Conservation (phyloP, 2,113 vertebrate genomes). For the Ariopsis seemanni region DNA sequence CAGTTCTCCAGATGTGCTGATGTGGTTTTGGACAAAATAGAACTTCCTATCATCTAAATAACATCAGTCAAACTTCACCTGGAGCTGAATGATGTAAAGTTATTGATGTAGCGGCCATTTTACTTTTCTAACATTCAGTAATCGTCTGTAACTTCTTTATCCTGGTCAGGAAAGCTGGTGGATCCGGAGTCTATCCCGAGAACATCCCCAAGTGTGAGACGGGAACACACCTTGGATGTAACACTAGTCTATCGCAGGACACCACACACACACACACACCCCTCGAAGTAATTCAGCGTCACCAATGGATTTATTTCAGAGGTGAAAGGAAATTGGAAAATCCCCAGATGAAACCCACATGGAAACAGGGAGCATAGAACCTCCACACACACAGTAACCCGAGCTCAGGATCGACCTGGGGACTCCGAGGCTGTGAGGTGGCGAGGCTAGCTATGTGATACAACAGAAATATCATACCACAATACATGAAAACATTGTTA, state of each 20-base stretch:
- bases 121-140: background rate
- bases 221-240: background rate
- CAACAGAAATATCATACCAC: background rate
- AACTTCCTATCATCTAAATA: background rate
- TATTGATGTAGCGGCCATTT: background rate
- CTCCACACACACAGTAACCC: background rate
- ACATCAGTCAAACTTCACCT: background rate
- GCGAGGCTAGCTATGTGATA: background rate
- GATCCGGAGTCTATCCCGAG: background rate
- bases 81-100: background rate
- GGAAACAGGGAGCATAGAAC: background rate
- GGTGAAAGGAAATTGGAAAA: background rate
- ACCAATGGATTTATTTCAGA: background rate
- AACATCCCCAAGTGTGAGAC: background rate
- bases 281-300: background rate
- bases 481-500: background rate
- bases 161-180: background rate
- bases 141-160: background rate
- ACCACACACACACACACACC: background rate
- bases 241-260: background rate
- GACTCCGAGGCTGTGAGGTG: background rate
- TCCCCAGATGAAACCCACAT: background rate
- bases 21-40: background rate
- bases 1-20: constrained; percentile 8
- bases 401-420: background rate